Conservation (phyloP, 1,140 invertebrate species). For the Adoxophyes honmai region DNA sequence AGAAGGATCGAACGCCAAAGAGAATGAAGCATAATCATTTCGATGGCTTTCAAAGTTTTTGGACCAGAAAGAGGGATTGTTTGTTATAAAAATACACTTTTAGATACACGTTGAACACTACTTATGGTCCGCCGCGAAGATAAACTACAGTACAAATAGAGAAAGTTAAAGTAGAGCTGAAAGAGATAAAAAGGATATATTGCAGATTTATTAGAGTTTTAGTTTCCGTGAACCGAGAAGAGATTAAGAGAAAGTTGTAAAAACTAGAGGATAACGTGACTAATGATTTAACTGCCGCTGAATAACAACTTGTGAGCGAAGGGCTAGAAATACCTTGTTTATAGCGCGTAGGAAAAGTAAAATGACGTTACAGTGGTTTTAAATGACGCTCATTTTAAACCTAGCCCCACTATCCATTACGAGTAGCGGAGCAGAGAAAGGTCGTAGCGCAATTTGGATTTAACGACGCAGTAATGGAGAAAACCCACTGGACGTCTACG, state of each 20-base stretch:
- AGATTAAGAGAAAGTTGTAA: constrained; percentile 13
- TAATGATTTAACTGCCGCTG: background rate
- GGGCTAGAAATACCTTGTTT: background rate
- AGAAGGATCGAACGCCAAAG: too few species aligned
- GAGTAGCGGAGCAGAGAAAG: constrained; percentile 3
- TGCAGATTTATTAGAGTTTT: constrained; percentile 10
- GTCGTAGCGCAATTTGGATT: constrained; percentile 10
- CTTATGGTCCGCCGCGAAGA: too few species aligned
- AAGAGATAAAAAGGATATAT: constrained; percentile 6
- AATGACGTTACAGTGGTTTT: background rate
- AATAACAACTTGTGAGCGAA: background rate
- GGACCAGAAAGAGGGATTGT: too few species aligned
- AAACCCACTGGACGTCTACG: background rate
- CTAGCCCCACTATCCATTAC: constrained; percentile 4
- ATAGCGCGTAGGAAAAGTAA: background rate
- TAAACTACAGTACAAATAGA: too few species aligned
- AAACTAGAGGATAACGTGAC: background rate
- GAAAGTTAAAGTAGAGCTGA: background rate
- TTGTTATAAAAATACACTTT: too few species aligned
- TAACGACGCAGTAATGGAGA: constrained; percentile 14
- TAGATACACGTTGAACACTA: too few species aligned
- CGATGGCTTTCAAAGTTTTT: too few species aligned
- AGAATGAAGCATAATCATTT: too few species aligned
- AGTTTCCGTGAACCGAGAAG: background rate
- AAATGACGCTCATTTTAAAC: constrained; percentile 13